phyloP scores from a whole-genome alignment of 2,888 invertebrate species.

The Tillus elongatus region DNA sequence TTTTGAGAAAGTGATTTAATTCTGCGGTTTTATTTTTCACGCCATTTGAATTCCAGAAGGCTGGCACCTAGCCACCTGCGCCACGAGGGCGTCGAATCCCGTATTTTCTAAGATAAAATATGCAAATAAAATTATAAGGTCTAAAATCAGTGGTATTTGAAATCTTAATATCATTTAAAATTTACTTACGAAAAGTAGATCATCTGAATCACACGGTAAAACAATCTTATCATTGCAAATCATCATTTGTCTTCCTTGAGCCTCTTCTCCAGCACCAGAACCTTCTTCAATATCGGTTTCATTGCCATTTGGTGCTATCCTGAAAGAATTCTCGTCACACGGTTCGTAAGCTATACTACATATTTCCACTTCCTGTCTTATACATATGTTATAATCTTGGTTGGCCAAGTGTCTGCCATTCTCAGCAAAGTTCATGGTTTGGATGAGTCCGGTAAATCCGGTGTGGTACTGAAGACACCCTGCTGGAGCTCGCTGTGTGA shows the following conservation, averaged over 20 bases:
- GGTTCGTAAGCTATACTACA: slow-evolving; percentile 70
- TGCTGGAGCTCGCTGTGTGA: slow-evolving; percentile 66
- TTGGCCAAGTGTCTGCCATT: slow-evolving; percentile 73
- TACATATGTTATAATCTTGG: slow-evolving; percentile 70
- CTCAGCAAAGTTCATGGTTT: slow-evolving; percentile 73
- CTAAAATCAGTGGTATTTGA: too few relatives aligned
- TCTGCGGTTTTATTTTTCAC: too few relatives aligned
- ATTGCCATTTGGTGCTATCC: slow-evolving; percentile 51
- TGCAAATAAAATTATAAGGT: too few relatives aligned
- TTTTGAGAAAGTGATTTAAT: too few relatives aligned
- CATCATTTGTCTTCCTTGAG: slow-evolving; percentile 29
- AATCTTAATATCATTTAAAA: too few relatives aligned
- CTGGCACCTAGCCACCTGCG: too few relatives aligned
- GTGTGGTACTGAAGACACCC: slow-evolving; percentile 69
- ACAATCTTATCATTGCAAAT: slow-evolving; percentile 65
- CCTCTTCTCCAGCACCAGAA: slow-evolving; percentile 36
- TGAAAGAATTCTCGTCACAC: slow-evolving; percentile 66
- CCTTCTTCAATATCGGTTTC: slow-evolving; percentile 23
- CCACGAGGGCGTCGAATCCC: too few relatives aligned
- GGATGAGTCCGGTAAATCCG: slow-evolving; percentile 48
- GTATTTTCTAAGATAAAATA: too few relatives aligned
- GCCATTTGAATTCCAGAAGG: too few relatives aligned
- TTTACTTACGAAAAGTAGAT: slow-evolving; percentile 66
- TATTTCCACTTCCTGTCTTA: slow-evolving; percentile 58
- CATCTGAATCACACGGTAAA: slow-evolving; percentile 77